Evolutionary conservation across 2,888 invertebrate genomes (phyloP).

Genomic region (Acholoe squamosa): DNA sequence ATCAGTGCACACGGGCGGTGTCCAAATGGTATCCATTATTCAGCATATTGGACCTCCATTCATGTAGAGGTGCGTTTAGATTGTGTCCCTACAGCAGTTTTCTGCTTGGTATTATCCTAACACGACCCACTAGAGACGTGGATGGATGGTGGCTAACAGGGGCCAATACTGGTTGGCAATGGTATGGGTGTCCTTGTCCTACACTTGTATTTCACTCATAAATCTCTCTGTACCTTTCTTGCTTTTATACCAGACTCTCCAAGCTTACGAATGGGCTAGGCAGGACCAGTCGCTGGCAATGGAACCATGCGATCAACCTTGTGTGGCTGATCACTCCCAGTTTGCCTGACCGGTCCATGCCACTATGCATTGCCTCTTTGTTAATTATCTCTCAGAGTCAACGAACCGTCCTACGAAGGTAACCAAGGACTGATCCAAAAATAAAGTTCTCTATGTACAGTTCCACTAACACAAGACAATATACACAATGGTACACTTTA

Average conservation of each 20-base stretch:
- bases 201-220: slow-evolving; percentile 4
- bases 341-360: background rate
- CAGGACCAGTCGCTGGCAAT: background rate
- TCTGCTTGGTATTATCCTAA: background rate
- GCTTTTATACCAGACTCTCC: slow-evolving; percentile 46
- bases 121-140: background rate
- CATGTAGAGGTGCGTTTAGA: background rate
- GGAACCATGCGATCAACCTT: background rate
- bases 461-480: slow-evolving; percentile 60
- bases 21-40: background rate
- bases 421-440: slow-evolving; percentile 60
- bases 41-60: background rate
- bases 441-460: slow-evolving; percentile 62
- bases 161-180: slow-evolving; percentile 51
- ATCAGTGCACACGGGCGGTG: background rate
- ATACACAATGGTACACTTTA: slow-evolving; percentile 62
- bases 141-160: slow-evolving; percentile 29
- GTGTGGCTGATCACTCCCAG: background rate
- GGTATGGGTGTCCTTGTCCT: slow-evolving; percentile 44
- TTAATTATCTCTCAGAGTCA: slow-evolving; percentile 20
- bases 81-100: slow-evolving; percentile 8
- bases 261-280: slow-evolving; percentile 5
- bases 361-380: slow-evolving; percentile 34
- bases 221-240: slow-evolving; percentile 11
- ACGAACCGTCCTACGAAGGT: slow-evolving; percentile 52